A percentile compares a stretch with the other conserved stretches of the same genome.
These are phyloP conservation scores for Cerastis rubricosa DNA, from an alignment of 2,888 invertebrate species.

Conservation along the genomic window DNA sequence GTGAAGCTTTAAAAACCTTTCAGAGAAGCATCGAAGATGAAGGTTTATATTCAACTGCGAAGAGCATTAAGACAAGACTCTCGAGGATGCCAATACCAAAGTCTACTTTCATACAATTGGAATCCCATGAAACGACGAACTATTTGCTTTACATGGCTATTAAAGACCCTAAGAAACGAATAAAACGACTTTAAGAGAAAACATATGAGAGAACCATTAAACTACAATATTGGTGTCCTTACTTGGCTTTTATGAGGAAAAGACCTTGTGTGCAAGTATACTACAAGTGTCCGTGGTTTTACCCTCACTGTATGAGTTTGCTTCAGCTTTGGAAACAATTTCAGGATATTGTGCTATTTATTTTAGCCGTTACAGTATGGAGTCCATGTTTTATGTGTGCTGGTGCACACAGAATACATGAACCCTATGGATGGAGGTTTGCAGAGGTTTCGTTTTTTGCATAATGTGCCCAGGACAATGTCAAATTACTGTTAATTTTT, in stretches of 20 bases:
- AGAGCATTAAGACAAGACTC: conserved; percentile 36
- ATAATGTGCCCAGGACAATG: conserved; percentile 71
- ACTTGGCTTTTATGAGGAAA: conserved; percentile 74
- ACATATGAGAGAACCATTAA: conserved; percentile 44
- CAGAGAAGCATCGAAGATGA: too few species aligned
- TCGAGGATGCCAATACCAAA: conserved; percentile 18
- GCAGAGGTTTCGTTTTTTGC: conserved; percentile 73
- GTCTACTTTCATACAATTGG: not conserved
- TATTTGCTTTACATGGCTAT: conserved; percentile 47
- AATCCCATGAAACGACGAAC: conserved; percentile 39
- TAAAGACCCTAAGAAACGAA: conserved; percentile 39
- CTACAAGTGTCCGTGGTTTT: conserved; percentile 76
- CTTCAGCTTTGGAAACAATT: conserved; percentile 73
- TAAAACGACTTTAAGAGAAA: conserved; percentile 31
- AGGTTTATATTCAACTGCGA: conserved; percentile 1
- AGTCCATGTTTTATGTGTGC: too few species aligned
- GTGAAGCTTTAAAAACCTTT: too few species aligned
- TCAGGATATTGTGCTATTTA: conserved; percentile 72
- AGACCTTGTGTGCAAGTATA: conserved; percentile 73
- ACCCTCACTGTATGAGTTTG: conserved; percentile 75
- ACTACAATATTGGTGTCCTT: conserved; percentile 74
- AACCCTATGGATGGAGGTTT: conserved; percentile 75
- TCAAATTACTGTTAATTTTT: too few species aligned
- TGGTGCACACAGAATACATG: too few species aligned
- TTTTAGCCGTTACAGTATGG: conserved; percentile 79